A percentile compares a stretch with the other conserved stretches of the same genome.
Evolutionary conservation across 2,797 vertebrate species (phyloP).

Genomic region (Brachyalestes nurse): DNA sequence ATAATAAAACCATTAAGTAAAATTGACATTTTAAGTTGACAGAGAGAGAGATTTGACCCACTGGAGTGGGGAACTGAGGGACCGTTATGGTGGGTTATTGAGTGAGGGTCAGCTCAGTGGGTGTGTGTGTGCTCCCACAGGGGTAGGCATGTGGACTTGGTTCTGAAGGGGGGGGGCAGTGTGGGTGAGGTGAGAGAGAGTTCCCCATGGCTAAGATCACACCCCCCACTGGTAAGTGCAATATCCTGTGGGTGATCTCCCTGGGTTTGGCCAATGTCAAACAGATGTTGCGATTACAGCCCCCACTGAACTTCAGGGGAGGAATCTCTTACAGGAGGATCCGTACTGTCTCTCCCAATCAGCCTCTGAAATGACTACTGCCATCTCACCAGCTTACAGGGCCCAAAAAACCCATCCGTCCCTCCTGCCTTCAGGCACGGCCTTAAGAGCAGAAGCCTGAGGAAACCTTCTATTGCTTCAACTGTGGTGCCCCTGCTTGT

Average conservation of each 20-base stretch:
- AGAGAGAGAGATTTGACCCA: background rate
- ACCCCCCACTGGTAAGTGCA: constrained; percentile 61
- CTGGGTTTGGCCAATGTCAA: constrained; percentile 63
- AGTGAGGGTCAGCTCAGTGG: constrained; percentile 9
- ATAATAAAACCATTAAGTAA: background rate
- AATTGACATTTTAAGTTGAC: background rate
- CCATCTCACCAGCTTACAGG: constrained; percentile 24
- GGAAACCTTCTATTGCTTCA: constrained; percentile 23
- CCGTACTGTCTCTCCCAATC: constrained; percentile 52
- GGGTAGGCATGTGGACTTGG: constrained; percentile 32
- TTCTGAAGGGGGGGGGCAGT: background rate
- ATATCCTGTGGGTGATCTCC: constrained; percentile 71
- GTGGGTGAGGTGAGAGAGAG: constrained; percentile 39
- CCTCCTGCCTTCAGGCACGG: constrained; percentile 1
- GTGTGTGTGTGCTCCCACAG: constrained; percentile 19
- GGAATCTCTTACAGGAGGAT: constrained; percentile 49
- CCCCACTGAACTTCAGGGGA: constrained; percentile 50
- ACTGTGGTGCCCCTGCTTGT: constrained; percentile 25
- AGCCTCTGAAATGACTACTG: constrained; percentile 33
- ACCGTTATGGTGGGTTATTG: constrained; percentile 18
- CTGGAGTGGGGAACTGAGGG: background rate
- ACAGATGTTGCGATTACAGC: constrained; percentile 69
- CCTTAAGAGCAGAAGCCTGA: constrained; percentile 27
- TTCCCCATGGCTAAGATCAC: constrained; percentile 46
- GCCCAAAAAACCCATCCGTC: constrained; percentile 14